A percentile compares a stretch with the other conserved stretches of the same genome.
Evolutionary conservation across 2,888 invertebrate species (phyloP).

Genomic region (Hanleya hanleyi): DNA sequence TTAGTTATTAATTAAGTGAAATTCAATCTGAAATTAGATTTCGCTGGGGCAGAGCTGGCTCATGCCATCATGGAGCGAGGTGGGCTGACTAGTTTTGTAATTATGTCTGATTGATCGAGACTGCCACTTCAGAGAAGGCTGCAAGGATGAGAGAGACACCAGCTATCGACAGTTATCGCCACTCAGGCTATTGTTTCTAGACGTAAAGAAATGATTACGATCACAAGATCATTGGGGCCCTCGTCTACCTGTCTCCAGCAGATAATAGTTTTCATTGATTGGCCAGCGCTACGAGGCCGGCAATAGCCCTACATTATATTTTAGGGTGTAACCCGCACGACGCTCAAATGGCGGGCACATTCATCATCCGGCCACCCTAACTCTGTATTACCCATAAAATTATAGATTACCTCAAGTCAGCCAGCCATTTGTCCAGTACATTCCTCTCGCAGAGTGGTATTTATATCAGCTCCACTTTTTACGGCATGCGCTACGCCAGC

Average conservation of each 20-base stretch:
- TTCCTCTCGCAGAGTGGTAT: neutral
- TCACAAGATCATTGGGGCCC: neutral
- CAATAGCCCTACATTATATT: neutral
- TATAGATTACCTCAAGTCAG: slow-evolving; percentile 1
- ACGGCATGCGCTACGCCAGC: no score
- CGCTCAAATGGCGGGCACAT: slow-evolving; percentile 2
- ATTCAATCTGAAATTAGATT: slow-evolving; percentile 21
- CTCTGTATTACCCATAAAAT: slow-evolving; percentile 6
- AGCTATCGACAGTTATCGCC: no score
- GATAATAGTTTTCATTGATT: slow-evolving; percentile 15
- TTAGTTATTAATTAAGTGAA: slow-evolving; percentile 27
- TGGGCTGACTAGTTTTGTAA: slow-evolving; percentile 8
- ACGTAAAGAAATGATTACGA: neutral
- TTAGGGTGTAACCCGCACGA: neutral
- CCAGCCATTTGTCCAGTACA: neutral
- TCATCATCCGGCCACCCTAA: neutral
- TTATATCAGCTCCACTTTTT: slow-evolving; percentile 5
- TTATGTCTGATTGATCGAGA: slow-evolving; percentile 9
- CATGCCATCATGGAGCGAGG: slow-evolving; percentile 37
- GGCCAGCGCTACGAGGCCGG: neutral
- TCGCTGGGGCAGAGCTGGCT: slow-evolving; percentile 38
- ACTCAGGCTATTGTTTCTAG: neutral
- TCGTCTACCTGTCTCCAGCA: slow-evolving; percentile 13
- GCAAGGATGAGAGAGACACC: no score
- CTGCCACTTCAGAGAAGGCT: neutral